A percentile compares a stretch with the other conserved stretches of the same genome.
phyloP scores from a whole-genome alignment of 2,888 invertebrate species.

The Trissolcus japonicus region DNA sequence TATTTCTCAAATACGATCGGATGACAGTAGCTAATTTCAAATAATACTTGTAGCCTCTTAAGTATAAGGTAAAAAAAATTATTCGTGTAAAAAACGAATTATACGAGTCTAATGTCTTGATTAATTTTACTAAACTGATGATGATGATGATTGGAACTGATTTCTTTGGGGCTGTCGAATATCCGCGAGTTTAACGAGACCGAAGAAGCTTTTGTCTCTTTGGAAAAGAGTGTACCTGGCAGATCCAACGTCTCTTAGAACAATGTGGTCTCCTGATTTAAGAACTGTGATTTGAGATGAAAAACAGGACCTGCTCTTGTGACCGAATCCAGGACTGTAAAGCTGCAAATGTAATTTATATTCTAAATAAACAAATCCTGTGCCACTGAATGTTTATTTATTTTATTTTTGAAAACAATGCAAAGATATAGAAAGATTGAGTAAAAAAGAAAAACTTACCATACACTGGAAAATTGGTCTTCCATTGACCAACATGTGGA shows the following conservation, averaged over 20 bases:
- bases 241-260: constrained; percentile 83
- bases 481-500: constrained; percentile 81
- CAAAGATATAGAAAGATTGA: background rate
- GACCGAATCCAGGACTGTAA: constrained; percentile 67
- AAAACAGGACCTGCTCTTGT: constrained; percentile 71
- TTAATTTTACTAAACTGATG: background rate
- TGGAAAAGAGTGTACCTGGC: constrained; percentile 83
- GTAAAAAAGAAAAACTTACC: constrained; percentile 57
- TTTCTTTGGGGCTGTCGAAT: constrained; percentile 53
- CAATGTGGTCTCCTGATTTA: constrained; percentile 80
- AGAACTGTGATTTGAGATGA: constrained; percentile 68
- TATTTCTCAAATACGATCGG: background rate
- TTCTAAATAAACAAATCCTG: background rate
- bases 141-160: constrained; percentile 15
- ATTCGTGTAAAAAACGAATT: no score
- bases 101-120: background rate
- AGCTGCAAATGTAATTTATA: constrained; percentile 56
- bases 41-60: no score
- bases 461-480: constrained; percentile 84
- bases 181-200: constrained; percentile 85
- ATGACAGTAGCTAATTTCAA: background rate
- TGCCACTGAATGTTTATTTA: background rate
- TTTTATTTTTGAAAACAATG: background rate
- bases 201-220: constrained; percentile 88
- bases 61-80: no score